Conservation (phyloP, 2,113 vertebrate genomes). For the Erythrocebus patas region DNA sequence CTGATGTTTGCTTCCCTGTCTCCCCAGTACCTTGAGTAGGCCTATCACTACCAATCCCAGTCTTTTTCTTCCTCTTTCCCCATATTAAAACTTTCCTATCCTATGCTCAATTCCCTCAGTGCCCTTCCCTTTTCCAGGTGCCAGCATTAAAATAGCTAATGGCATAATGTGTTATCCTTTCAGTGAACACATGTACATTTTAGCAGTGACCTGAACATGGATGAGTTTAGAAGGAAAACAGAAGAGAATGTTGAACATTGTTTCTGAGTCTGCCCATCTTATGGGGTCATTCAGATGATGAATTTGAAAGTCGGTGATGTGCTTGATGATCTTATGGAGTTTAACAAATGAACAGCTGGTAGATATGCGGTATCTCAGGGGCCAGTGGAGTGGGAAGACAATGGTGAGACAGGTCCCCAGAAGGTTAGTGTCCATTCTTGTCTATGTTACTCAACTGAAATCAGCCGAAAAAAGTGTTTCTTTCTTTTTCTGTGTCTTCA, state of each 20-base stretch:
- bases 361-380: neutral
- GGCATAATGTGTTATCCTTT: neutral
- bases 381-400: neutral
- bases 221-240: neutral
- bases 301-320: neutral
- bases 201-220: neutral
- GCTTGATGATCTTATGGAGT: neutral
- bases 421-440: neutral
- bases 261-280: neutral
- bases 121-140: neutral
- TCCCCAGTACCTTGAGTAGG: neutral
- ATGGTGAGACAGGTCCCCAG: neutral
- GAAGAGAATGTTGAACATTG: neutral
- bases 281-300: neutral
- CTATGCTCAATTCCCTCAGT: neutral
- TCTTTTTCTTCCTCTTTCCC: neutral
- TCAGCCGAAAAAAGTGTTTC: neutral
- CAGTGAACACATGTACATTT: neutral
- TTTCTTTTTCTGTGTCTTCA: neutral
- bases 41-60: neutral
- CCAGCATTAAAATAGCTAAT: neutral
- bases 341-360: slow-evolving; percentile 26
- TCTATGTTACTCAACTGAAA: neutral
- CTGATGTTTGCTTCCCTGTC: neutral
- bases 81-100: neutral